Conservation (phyloP, 2,888 invertebrate species). For the Drosophila vallismaia region DNA sequence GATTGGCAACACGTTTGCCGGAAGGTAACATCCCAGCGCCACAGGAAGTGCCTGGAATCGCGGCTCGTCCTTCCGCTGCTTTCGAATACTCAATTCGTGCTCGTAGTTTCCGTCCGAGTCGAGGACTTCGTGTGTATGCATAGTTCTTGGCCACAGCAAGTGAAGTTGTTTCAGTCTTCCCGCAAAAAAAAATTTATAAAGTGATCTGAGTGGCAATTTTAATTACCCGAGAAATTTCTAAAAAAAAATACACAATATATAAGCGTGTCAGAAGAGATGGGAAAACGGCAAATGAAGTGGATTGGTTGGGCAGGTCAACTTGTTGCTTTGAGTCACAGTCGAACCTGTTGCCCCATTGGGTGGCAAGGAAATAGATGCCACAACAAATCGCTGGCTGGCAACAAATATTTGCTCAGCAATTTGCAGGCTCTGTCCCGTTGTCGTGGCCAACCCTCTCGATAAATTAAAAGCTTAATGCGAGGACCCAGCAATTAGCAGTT, state of each 20-base stretch:
- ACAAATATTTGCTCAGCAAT: constrained; percentile 70
- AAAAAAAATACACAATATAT: constrained; percentile 6
- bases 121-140: constrained; percentile 33
- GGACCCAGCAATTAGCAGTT: constrained; percentile 52
- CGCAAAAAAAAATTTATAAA: neutral
- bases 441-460: constrained; percentile 26
- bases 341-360: constrained; percentile 56
- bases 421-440: constrained; percentile 40
- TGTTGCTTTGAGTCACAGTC: constrained; percentile 28
- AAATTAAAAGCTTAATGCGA: constrained; percentile 54
- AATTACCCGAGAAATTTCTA: constrained; percentile 28
- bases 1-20: constrained; percentile 81
- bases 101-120: constrained; percentile 29
- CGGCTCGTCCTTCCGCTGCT: constrained; percentile 41
- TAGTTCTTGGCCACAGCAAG: constrained; percentile 20
- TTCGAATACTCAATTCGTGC: constrained; percentile 19
- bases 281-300: constrained; percentile 5
- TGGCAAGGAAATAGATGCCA: constrained; percentile 21
- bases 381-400: constrained; percentile 56
- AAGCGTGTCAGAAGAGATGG: neutral
- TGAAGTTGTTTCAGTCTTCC: neutral
- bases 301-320: constrained; percentile 35
- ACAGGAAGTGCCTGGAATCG: constrained; percentile 40
- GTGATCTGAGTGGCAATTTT: constrained; percentile 41
- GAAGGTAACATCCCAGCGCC: constrained; percentile 70